Evolutionary conservation across 2,113 vertebrate genomes (phyloP).

Genomic region (Gobius niger): DNA sequence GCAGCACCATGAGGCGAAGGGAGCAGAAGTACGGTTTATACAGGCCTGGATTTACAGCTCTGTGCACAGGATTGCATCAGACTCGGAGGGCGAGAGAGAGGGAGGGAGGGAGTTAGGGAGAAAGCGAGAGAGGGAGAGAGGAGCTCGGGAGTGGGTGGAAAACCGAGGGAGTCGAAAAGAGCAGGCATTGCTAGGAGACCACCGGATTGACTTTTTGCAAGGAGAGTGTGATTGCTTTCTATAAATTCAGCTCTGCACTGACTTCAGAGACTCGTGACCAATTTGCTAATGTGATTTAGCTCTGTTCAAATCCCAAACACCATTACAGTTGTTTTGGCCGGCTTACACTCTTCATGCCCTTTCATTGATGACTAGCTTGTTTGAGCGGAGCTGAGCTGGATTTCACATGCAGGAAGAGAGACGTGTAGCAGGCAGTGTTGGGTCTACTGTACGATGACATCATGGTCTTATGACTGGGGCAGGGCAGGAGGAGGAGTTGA

Average conservation of each 20-base stretch:
- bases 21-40: slow-evolving; percentile 55
- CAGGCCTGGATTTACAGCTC: slow-evolving; percentile 72
- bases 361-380: slow-evolving; percentile 14
- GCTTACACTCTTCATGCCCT: slow-evolving; percentile 20
- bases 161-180: slow-evolving; percentile 52
- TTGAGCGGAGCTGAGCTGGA: slow-evolving; percentile 23
- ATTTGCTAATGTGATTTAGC: slow-evolving; percentile 5
- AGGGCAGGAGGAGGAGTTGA: slow-evolving; percentile 68
- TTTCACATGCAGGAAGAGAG: slow-evolving; percentile 9
- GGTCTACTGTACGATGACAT: slow-evolving; percentile 67
- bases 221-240: slow-evolving; percentile 28
- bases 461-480: slow-evolving; percentile 74
- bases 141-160: slow-evolving; percentile 54
- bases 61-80: slow-evolving; percentile 78
- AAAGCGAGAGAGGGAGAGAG: slow-evolving; percentile 55
- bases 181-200: slow-evolving; percentile 66
- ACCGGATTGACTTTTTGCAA: slow-evolving; percentile 56
- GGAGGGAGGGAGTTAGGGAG: slow-evolving; percentile 61
- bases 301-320: slow-evolving; percentile 2
- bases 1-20: slow-evolving; percentile 38
- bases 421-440: slow-evolving; percentile 64
- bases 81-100: slow-evolving; percentile 54
- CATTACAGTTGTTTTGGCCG: neutral
- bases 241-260: slow-evolving; percentile 9
- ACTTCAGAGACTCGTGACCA: slow-evolving; percentile 17